Evolutionary conservation across 1,140 invertebrate species (phyloP), one percentile per base, ranked within the genome.

Genomic region (Calycopis cecrops): DNA sequence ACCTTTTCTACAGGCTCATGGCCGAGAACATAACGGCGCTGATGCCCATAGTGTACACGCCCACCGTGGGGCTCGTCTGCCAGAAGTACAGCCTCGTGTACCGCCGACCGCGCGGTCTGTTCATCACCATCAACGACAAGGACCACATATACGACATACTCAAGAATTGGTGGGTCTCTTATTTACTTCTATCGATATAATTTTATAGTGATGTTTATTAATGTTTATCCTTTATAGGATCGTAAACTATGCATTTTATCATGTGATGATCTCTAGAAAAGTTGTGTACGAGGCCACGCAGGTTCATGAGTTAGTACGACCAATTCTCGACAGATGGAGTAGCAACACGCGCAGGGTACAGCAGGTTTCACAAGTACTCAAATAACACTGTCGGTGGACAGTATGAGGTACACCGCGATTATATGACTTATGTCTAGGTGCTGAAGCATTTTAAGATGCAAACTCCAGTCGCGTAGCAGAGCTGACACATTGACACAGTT

Each of bases 41-140:
- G 90, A 97, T 95, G 92, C 93, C 94, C 0, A 92, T 98, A 48
- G 96, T 98, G 3, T 98, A 99, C 78, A 98, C 96, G 0, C 97
- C 97, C 0, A 98, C 96, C 0, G 96, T 98, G 0, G 96, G 97
- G 11, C 88, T 96, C 17, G 97, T 97, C 1, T 99, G 98, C 88
- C 96, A 98, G 85, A 96, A 98, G 76, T 99, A 96, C 83, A 98
- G 98, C n/a, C 89, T 96, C 12, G 94, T 98, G 52, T 99, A 96
- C 83, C 91, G 96, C 34, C 90, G 96, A 73, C 96, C 98, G 0
- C 92, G 95, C 47, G 98, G 98, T 9, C 88, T 99, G n/a, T 99
- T 97, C 73, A 95, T 99, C 63, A 97, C 96, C 14, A 98, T 99
- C 49, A 93, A 99, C 79, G 98, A 99, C 78, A 94, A 94, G 68